Base-by-base conservation (phyloP, 1,140 invertebrate genomes). In the Stegodyphus dumicola region DNA sequence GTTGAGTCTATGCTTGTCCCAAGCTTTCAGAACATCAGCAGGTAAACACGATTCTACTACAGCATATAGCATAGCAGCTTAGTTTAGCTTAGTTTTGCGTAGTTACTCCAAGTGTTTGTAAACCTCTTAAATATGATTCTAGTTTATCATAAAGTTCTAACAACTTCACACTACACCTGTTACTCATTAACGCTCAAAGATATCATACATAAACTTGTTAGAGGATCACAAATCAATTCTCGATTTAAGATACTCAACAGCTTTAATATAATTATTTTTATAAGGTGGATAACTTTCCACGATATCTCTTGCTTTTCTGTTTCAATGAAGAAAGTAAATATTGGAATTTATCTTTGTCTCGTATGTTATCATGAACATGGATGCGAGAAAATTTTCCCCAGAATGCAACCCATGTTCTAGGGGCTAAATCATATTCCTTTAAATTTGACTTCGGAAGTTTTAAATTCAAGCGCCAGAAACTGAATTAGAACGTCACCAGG, bases 261-360 rank as follows among this genome's bases (percentile, higher is more conserved):
- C 56, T 15, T 60, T 60, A 15, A 15, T 2, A 51, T 85, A 77
- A 77, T 77, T 85, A 10, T 69, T 49, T 52, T 85, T 85, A 15
- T 70, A 83, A 60, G 69, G 53, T 70, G 73, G 73, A 73, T 67
- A 67, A n/a, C 48, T 75, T 7, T 76, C 81, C 2, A 76, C 79
- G 0, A 81, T 81, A 17, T 73, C 54, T 10, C 79, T 7, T 6
- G 56, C 64, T 48, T 85, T 85, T 0, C 49, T 73, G 51, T 60
- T 76, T 75, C 7, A 85, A 18, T 9, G 79, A 81, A 5, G 67
- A 18, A 13, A 81, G 33, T 6, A 81, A 10, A 54, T 81, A 81
- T 33, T 81, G 79, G 49, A 81, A 81, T 73, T 81, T 81, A 49
- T 81, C 79, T 53, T 81, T 69, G 6, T 73, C 53, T 51, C 73